These are phyloP conservation scores for Drosophila borborema DNA, from an alignment of 2,888 invertebrate species.

Conservation along the genomic window DNA sequence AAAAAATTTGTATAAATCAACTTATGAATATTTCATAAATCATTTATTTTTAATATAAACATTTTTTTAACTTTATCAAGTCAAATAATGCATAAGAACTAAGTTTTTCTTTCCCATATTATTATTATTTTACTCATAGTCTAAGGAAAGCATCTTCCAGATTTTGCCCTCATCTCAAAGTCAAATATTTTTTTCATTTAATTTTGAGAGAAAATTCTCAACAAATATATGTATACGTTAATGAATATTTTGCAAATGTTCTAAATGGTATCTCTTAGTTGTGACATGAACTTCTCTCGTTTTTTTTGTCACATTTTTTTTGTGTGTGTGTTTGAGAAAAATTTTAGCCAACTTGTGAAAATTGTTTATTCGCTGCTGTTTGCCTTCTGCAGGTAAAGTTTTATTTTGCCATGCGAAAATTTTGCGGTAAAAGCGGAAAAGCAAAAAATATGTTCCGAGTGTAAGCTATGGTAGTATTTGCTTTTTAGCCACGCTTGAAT, in stretches of 20 bases:
- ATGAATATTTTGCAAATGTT: neutral
- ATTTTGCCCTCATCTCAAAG: too few relatives aligned
- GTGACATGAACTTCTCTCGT: neutral
- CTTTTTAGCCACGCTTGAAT: constrained; percentile 14
- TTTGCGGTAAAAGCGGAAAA: constrained; percentile 6
- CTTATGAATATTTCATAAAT: too few relatives aligned
- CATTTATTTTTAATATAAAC: too few relatives aligned
- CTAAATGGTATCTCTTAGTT: neutral
- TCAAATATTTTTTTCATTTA: neutral
- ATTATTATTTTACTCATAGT: neutral
- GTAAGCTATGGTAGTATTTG: constrained; percentile 19
- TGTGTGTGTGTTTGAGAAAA: constrained; percentile 1
- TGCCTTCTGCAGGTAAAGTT: constrained; percentile 22
- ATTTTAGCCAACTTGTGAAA: constrained; percentile 26
- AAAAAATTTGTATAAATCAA: too few relatives aligned
- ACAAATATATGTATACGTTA: neutral
- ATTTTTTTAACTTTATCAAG: too few relatives aligned
- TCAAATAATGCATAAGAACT: too few relatives aligned
- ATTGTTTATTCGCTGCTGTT: constrained; percentile 5
- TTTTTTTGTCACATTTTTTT: neutral
- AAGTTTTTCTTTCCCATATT: neutral
- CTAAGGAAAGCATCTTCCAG: neutral
- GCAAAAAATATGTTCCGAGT: constrained; percentile 23
- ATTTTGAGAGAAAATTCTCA: neutral
- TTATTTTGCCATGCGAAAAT: constrained; percentile 16